These are phyloP conservation scores for Augiades crinisus DNA, from an alignment of 2,888 invertebrate genomes.

Conservation along the genomic window DNA sequence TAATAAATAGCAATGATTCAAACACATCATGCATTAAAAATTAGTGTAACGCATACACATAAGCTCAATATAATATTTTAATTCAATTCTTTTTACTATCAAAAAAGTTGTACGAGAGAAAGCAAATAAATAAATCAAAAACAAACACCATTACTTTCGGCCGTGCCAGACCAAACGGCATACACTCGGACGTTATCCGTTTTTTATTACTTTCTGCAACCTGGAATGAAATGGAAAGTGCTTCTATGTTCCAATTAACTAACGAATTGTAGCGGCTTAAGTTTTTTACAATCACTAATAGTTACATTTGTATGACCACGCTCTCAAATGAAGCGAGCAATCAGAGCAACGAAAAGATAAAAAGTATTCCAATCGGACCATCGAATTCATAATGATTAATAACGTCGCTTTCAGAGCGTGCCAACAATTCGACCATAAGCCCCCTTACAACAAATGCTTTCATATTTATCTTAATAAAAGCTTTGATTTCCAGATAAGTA, in stretches of 20 bases:
- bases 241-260: constrained; percentile 39
- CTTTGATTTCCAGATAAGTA: too few species aligned
- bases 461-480: too few species aligned
- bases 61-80: not conserved
- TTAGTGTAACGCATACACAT: not conserved
- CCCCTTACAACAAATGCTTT: not conserved
- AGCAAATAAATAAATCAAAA: constrained; percentile 17
- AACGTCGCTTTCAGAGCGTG: not conserved
- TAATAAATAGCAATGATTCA: not conserved
- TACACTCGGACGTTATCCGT: constrained; percentile 18
- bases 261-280: constrained; percentile 16
- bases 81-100: not conserved
- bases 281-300: constrained; percentile 19
- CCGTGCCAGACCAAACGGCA: constrained; percentile 11
- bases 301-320: constrained; percentile 29
- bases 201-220: constrained; percentile 30
- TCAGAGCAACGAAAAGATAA: constrained; percentile 9
- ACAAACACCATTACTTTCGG: constrained; percentile 8
- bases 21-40: not conserved
- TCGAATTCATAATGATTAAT: constrained; percentile 17
- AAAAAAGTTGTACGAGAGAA: constrained; percentile 6
- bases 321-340: constrained; percentile 30
- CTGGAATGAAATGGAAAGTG: constrained; percentile 39
- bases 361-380: not conserved
- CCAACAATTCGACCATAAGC: not conserved